These are phyloP conservation scores for Ptychoptera contaminata DNA, from an alignment of 2,888 invertebrate genomes.

Conservation along the genomic window DNA sequence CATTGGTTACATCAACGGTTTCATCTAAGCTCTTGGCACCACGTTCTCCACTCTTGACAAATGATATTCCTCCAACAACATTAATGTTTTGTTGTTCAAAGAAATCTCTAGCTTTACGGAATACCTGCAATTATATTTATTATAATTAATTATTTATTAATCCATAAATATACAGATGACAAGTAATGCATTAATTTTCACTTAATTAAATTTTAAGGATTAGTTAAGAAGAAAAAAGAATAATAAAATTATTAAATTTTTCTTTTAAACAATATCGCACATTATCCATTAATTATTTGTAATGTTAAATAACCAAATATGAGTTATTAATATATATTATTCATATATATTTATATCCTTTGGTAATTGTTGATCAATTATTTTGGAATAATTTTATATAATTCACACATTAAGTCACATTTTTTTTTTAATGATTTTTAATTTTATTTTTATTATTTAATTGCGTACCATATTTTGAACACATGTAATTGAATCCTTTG, in stretches of 20 bases:
- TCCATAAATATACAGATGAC: no score
- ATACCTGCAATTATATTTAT: no score
- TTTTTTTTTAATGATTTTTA: background rate
- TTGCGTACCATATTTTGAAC: constrained; percentile 39
- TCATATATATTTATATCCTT: background rate
- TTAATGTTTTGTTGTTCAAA: constrained; percentile 41
- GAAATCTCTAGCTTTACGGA: constrained; percentile 39
- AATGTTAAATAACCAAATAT: background rate
- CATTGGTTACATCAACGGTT: constrained; percentile 37
- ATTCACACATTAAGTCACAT: background rate
- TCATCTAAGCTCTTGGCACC: constrained; percentile 32
- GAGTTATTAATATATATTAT: constrained; percentile 1
- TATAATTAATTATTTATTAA: no score
- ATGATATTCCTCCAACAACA: constrained; percentile 37
- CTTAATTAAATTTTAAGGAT: no score
- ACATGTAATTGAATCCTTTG: constrained; percentile 46
- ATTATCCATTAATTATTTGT: constrained; percentile 4
- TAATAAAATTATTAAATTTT: no score
- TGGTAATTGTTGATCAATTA: no score
- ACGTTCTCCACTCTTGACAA: constrained; percentile 24
- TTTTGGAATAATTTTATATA: background rate
- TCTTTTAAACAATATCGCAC: background rate
- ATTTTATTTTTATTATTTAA: constrained; percentile 14
- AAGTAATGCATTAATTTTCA: no score
- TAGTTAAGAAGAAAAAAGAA: no score